phyloP scores from a whole-genome alignment of 2,888 invertebrate species.

The Nymphalis polychloros region DNA sequence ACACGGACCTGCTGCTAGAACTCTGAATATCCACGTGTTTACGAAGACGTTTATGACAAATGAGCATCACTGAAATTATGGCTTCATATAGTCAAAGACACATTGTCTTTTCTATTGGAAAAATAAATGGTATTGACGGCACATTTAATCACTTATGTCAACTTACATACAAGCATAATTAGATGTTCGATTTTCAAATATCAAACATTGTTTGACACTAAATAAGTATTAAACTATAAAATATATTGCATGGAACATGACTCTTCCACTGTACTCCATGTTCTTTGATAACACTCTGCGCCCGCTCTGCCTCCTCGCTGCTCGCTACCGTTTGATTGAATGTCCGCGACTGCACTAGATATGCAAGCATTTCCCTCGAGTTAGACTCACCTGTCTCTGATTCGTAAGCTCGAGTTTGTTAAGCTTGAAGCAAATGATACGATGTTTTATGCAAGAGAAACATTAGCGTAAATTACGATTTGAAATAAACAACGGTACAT shows the following conservation, averaged over 20 bases:
- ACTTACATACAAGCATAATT: too few species aligned
- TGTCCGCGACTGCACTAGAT: constrained; percentile 38
- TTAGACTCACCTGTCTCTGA: constrained; percentile 23
- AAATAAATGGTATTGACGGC: too few species aligned
- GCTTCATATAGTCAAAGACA: too few species aligned
- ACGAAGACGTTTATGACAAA: too few species aligned
- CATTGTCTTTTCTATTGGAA: too few species aligned
- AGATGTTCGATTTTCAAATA: too few species aligned
- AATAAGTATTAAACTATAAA: neutral
- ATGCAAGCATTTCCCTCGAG: constrained; percentile 32
- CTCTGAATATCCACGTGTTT: too few species aligned
- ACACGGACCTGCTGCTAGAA: neutral
- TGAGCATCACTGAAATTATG: too few species aligned
- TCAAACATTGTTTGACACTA: too few species aligned
- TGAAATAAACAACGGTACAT: neutral
- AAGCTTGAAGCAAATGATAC: constrained; percentile 23
- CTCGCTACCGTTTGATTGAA: constrained; percentile 49
- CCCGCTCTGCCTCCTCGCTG: constrained; percentile 43
- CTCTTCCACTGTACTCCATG: neutral
- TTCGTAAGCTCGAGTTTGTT: constrained; percentile 22
- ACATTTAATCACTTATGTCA: too few species aligned
- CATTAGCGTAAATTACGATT: constrained; percentile 5
- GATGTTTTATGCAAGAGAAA: constrained; percentile 23
- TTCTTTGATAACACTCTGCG: constrained; percentile 39
- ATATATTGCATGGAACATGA: neutral